Evolutionary conservation across 2,888 invertebrate species (phyloP).

Genomic region (Drosophila anomelani): DNA sequence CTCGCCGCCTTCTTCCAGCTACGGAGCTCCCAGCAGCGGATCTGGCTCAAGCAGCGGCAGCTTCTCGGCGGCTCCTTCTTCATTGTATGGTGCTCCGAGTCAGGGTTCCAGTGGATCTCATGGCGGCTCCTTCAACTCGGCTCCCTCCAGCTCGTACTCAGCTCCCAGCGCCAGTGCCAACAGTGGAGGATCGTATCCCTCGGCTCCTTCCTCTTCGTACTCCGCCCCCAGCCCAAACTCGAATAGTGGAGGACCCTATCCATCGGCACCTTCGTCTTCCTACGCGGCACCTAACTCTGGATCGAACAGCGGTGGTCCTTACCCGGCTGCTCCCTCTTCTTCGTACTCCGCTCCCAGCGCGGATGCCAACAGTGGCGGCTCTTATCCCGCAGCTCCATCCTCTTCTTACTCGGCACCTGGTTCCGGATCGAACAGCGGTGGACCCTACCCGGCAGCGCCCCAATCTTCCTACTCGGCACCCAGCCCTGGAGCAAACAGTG

Average conservation of each 20-base stretch:
- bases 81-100: constrained; percentile 64
- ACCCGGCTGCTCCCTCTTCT: constrained; percentile 23
- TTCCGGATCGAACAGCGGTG: constrained; percentile 13
- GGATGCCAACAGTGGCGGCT: constrained; percentile 20
- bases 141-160: constrained; percentile 85
- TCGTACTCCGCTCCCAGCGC: constrained; percentile 84
- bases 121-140: constrained; percentile 78
- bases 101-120: constrained; percentile 45
- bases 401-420: constrained; percentile 51
- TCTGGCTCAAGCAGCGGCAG: constrained; percentile 21
- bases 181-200: constrained; percentile 59
- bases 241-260: constrained; percentile 46
- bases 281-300: constrained; percentile 33
- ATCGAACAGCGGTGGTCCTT: constrained; percentile 27
- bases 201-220: constrained; percentile 85
- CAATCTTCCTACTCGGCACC: constrained; percentile 33
- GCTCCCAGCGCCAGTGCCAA: constrained; percentile 74
- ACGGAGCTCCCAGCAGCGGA: constrained; percentile 84
- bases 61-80: constrained; percentile 39
- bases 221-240: constrained; percentile 46
- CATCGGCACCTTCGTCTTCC: constrained; percentile 48
- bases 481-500: constrained; percentile 21
- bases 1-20: constrained; percentile 84
- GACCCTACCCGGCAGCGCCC: constrained; percentile 60
- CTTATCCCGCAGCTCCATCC: constrained; percentile 33